Percentiles rank a stretch among this genome's conserved stretches.
Evolutionary conservation across 2,113 vertebrate species (phyloP).

Genomic region (Lipotes vexillifer): DNA sequence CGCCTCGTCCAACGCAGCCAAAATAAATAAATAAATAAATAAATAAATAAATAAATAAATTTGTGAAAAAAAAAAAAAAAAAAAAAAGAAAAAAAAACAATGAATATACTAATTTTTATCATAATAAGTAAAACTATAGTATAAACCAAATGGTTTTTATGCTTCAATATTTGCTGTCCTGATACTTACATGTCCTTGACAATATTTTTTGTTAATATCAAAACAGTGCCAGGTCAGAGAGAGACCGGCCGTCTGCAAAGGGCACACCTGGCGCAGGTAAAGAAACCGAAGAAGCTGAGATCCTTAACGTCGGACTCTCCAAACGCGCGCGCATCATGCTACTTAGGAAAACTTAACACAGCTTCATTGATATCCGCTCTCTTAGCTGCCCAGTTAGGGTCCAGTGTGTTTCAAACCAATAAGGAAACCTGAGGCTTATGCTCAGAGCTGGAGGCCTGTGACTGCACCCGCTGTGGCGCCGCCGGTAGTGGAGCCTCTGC

Average conservation of each 20-base stretch:
- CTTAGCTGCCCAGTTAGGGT: neutral
- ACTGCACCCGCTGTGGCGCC: rapidly evolving
- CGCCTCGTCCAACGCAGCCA: too few species aligned
- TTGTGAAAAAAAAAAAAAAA: too few species aligned
- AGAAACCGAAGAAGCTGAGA: neutral
- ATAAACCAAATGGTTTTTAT: neutral
- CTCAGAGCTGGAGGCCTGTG: neutral
- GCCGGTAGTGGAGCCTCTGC: rapidly evolving
- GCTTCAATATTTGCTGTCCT: neutral
- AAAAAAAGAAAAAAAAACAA: neutral
- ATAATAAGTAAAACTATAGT: neutral
- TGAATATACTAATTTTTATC: neutral
- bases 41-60: too few species aligned
- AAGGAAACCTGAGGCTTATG: rapidly evolving
- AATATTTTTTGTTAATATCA: neutral
- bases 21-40: too few species aligned
- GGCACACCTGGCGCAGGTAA: neutral
- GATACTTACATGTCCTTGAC: neutral
- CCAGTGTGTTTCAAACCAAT: neutral
- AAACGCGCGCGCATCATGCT: rapidly evolving
- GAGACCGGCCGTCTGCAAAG: rapidly evolving
- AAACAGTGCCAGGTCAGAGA: too few species aligned
- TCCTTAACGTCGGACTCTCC: neutral
- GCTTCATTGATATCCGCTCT: rapidly evolving
- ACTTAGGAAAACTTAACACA: neutral